A percentile compares a stretch with the other conserved stretches of the same genome.
Conservation (phyloP, 2,113 vertebrate species). For the Geococcyx californianus region DNA sequence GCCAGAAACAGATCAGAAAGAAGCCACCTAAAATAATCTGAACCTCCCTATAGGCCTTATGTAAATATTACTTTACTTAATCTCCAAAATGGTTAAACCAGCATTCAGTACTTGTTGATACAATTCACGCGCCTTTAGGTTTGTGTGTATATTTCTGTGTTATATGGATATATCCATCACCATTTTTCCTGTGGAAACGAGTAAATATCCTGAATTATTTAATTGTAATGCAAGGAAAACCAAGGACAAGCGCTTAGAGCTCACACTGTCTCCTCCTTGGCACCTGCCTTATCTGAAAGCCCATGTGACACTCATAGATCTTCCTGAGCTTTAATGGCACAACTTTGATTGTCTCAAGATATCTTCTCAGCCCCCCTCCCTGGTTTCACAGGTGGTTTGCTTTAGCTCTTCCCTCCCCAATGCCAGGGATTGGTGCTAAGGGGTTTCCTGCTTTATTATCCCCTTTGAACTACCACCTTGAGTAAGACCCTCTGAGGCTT, state of each 20-base stretch:
- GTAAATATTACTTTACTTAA: neutral
- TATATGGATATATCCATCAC: neutral
- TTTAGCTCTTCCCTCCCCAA: neutral
- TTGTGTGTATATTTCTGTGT: neutral
- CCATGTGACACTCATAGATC: neutral
- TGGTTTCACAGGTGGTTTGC: neutral
- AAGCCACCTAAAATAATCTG: neutral
- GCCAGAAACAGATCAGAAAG: neutral
- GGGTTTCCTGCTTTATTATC: neutral
- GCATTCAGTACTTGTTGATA: neutral
- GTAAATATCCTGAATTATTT: neutral
- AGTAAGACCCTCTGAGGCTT: neutral
- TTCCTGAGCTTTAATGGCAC: neutral
- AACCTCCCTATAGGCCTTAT: neutral
- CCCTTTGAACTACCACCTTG: neutral
- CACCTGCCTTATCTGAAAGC: neutral
- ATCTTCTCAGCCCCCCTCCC: neutral
- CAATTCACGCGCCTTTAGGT: neutral
- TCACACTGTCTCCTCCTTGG: neutral
- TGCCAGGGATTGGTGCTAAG: neutral
- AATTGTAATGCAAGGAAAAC: neutral
- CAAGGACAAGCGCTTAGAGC: neutral
- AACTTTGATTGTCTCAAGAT: neutral
- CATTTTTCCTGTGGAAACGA: neutral
- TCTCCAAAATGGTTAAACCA: neutral